Evolutionary conservation across 2,113 vertebrate species (phyloP).

Genomic region (Crotophaga sulcirostris): DNA sequence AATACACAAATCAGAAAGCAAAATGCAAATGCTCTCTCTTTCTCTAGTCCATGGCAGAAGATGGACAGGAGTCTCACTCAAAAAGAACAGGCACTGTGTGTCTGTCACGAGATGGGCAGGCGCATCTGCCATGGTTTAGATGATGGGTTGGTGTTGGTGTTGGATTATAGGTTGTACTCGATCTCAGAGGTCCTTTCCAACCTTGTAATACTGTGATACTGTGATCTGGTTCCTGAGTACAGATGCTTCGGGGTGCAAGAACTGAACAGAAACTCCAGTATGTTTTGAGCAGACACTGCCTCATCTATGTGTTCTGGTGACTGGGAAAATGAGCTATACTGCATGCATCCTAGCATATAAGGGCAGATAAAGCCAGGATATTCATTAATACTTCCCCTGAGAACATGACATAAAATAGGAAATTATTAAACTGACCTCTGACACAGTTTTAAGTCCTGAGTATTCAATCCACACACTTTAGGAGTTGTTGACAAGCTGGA

Average conservation of each 20-base stretch:
- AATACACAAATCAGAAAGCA: not conserved
- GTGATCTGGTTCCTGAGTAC: not conserved
- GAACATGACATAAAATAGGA: not conserved
- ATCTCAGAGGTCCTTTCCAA: no score
- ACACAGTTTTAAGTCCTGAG: not conserved
- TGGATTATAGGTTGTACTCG: no score
- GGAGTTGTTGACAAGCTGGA: slow-evolving; percentile 16
- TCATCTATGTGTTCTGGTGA: not conserved
- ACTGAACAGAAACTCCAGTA: not conserved
- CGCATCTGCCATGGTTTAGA: no score
- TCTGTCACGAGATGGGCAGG: not conserved
- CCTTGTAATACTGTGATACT: no score
- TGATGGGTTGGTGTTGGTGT: no score
- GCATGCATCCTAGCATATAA: not conserved
- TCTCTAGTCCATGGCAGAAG: not conserved
- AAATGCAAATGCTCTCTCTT: not conserved
- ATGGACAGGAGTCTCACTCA: not conserved
- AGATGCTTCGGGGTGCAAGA: not conserved
- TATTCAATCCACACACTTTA: slow-evolving; percentile 8
- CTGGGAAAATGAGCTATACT: not conserved
- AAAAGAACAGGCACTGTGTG: not conserved
- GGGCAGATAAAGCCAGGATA: not conserved
- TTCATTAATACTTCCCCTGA: not conserved
- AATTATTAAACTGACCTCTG: slow-evolving; percentile 9
- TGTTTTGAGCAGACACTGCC: not conserved